A percentile compares a stretch with the other conserved stretches of the same genome.
These are phyloP conservation scores for Oopsacas minuta DNA, from an alignment of 37 sponge, comb jelly and placozoan species.

Conservation along the genomic window DNA sequence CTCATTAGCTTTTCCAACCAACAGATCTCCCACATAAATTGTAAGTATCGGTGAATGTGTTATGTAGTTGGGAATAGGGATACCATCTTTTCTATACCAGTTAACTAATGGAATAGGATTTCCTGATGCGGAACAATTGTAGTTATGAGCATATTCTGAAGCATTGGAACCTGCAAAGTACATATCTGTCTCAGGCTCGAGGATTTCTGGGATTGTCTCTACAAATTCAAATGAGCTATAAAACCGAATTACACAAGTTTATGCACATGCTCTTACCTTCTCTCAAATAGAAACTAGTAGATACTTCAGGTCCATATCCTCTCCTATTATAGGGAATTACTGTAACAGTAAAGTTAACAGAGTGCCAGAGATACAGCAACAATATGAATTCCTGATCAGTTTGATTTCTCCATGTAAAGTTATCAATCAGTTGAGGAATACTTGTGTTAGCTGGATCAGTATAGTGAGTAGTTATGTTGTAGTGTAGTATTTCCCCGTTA, in stretches of 20 bases:
- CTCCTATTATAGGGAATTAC: not conserved
- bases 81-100: slow-evolving; percentile 7
- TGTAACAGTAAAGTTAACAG: slow-evolving; percentile 11
- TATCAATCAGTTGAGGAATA: not conserved
- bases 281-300: not conserved
- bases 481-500: not conserved
- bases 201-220: not conserved
- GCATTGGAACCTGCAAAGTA: not conserved
- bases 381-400: not conserved
- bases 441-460: not conserved
- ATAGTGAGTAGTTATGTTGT: not conserved
- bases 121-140: not conserved
- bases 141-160: not conserved
- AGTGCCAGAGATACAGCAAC: not conserved
- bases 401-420: not conserved
- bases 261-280: not conserved
- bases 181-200: not conserved
- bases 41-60: not conserved
- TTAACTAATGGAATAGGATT: slow-evolving; percentile 4
- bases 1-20: not conserved
- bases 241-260: not conserved
- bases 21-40: not conserved
- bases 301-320: not conserved
- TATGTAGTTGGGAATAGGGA: not conserved
- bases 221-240: not conserved